phyloP scores from a whole-genome alignment of 2,888 invertebrate species.

The Yponomeuta plumbellus region DNA sequence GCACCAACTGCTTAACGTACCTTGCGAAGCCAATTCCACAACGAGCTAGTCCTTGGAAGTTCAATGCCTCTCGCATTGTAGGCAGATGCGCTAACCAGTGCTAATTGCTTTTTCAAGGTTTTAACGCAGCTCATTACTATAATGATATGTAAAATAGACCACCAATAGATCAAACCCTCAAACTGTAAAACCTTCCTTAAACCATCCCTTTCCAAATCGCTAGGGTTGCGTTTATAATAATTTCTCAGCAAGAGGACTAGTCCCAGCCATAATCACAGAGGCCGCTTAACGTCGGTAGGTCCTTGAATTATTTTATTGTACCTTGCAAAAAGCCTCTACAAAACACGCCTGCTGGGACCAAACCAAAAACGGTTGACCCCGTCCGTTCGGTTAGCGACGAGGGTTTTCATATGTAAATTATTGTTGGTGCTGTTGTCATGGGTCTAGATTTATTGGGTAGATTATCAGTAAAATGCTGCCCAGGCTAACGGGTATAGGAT shows the following conservation, averaged over 20 bases:
- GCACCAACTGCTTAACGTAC: too few relatives aligned
- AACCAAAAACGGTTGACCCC: neutral
- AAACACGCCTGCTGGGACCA: constrained; percentile 6
- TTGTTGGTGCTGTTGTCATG: constrained; percentile 16
- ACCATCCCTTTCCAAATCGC: constrained; percentile 15
- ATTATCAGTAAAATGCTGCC: constrained; percentile 7
- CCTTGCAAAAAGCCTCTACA: constrained; percentile 10
- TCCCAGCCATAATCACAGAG: constrained; percentile 28
- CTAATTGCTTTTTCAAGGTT: too few relatives aligned
- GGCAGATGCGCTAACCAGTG: too few relatives aligned
- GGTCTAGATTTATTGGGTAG: constrained; percentile 15
- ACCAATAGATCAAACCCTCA: too few relatives aligned
- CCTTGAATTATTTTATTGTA: constrained; percentile 20
- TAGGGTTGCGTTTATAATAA: constrained; percentile 31
- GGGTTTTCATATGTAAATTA: constrained; percentile 17
- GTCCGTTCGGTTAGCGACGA: neutral
- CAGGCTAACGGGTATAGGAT: neutral
- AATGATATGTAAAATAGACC: too few relatives aligned
- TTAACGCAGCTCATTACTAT: too few relatives aligned
- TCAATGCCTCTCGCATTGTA: too few relatives aligned
- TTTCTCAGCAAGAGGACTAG: constrained; percentile 31
- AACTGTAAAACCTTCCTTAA: neutral
- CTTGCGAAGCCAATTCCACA: too few relatives aligned
- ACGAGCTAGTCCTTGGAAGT: too few relatives aligned
- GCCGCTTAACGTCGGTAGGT: constrained; percentile 31